phyloP scores from a whole-genome alignment of 2,888 invertebrate species.

The Neria commutata region DNA sequence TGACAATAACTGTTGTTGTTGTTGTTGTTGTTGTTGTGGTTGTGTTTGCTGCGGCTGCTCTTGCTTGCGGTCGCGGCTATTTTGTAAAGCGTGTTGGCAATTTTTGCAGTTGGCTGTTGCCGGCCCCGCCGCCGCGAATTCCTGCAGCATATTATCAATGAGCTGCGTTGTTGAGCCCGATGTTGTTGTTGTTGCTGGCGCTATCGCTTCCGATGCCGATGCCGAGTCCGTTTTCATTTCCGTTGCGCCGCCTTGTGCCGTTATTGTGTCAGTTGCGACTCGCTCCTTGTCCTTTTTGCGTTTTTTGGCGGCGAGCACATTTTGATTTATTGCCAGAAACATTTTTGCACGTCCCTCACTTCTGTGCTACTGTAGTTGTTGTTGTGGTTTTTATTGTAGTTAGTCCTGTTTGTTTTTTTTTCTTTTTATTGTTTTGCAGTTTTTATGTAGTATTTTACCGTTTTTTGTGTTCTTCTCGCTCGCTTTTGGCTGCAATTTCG shows the following conservation, averaged over 20 bases:
- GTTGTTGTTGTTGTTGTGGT: constrained; percentile 23
- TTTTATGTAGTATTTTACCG: too few species aligned
- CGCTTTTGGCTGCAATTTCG: constrained; percentile 1
- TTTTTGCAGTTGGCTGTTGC: constrained; percentile 33
- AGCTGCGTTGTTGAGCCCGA: constrained; percentile 17
- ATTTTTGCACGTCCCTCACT: constrained; percentile 30
- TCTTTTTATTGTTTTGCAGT: neutral
- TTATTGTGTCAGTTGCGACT: constrained; percentile 31
- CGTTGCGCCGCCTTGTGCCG: constrained; percentile 20
- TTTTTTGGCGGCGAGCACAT: constrained; percentile 39
- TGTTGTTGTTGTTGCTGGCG: constrained; percentile 17
- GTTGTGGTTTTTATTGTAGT: neutral
- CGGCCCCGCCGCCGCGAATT: neutral
- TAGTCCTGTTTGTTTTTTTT: constrained; percentile 6
- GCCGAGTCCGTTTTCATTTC: constrained; percentile 6
- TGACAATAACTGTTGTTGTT: constrained; percentile 15
- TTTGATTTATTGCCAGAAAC: constrained; percentile 56
- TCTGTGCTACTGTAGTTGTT: neutral
- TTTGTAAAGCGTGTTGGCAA: constrained; percentile 31
- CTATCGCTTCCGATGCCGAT: neutral
- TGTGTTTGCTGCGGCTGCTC: constrained; percentile 30
- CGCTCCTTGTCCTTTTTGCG: constrained; percentile 35
- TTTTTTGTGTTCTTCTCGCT: neutral
- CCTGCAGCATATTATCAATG: constrained; percentile 9
- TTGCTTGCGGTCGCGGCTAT: constrained; percentile 9